Evolutionary conservation across 2,797 vertebrate species (phyloP).

Genomic region (Phyllotis vaccarum): DNA sequence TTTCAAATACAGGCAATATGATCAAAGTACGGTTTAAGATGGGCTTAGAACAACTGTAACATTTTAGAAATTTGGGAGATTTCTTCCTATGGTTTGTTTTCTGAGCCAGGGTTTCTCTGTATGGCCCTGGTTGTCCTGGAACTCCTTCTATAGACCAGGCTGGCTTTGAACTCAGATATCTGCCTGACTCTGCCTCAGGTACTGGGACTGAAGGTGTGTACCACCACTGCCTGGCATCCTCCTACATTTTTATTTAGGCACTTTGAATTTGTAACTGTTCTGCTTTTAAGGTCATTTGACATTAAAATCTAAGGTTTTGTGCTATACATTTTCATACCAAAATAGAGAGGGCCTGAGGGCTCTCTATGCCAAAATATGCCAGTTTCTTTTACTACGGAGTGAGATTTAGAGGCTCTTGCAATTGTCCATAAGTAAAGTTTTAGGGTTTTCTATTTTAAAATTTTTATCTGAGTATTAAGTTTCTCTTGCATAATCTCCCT

Average conservation of each 20-base stretch:
- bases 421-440: conserved; percentile 32
- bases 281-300: conserved; percentile 38
- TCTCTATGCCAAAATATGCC: background rate
- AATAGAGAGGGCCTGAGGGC: background rate
- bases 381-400: background rate
- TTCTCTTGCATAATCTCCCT: conserved; percentile 22
- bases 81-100: background rate
- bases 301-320: conserved; percentile 37
- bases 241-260: background rate
- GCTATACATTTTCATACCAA: conserved; percentile 38
- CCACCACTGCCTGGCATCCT: background rate
- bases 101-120: background rate
- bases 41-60: background rate
- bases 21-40: background rate
- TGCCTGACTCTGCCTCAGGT: background rate
- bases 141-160: background rate
- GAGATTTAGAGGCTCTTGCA: background rate
- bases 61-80: conserved; percentile 40
- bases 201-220: background rate
- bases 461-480: conserved; percentile 12
- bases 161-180: background rate
- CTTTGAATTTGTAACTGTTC: conserved; percentile 36
- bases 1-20: conserved; percentile 1
- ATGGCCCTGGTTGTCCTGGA: background rate
- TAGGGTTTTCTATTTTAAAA: conserved; percentile 5